Evolutionary conservation across 2,888 invertebrate species (phyloP).

Genomic region (Synanthedon myopaeformis): DNA sequence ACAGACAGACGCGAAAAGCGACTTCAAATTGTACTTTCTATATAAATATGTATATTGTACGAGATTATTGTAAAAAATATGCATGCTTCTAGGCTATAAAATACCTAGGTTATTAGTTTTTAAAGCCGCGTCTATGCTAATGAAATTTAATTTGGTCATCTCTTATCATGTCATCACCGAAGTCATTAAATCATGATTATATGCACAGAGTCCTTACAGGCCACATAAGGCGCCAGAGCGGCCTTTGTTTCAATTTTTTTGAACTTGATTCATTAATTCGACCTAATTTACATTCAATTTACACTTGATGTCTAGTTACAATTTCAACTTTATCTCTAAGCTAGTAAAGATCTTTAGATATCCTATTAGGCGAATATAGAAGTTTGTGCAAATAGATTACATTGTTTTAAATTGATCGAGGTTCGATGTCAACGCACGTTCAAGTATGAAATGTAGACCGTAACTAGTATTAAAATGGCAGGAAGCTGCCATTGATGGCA

Average conservation of each 20-base stretch:
- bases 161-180: constrained; percentile 23
- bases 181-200: constrained; percentile 8
- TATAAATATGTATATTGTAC: no score
- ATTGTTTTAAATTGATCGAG: constrained; percentile 7
- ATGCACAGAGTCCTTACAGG: constrained; percentile 9
- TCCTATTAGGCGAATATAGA: background rate
- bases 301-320: no score
- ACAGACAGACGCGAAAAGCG: no score
- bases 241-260: constrained; percentile 19
- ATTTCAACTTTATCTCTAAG: no score
- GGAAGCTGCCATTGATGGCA: background rate
- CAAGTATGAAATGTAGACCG: constrained; percentile 14
- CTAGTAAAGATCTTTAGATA: no score
- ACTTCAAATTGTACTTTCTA: no score
- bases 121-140: background rate
- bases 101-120: background rate
- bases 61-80: background rate
- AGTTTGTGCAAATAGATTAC: constrained; percentile 1
- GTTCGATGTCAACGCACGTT: constrained; percentile 20
- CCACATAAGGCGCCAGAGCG: constrained; percentile 14
- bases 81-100: background rate
- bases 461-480: constrained; percentile 8
- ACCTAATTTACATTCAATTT: no score
- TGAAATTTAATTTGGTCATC: constrained; percentile 9
- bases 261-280: background rate